These are phyloP conservation scores for Hycleus cichorii DNA, from an alignment of 1,140 invertebrate species.

Conservation along the genomic window DNA sequence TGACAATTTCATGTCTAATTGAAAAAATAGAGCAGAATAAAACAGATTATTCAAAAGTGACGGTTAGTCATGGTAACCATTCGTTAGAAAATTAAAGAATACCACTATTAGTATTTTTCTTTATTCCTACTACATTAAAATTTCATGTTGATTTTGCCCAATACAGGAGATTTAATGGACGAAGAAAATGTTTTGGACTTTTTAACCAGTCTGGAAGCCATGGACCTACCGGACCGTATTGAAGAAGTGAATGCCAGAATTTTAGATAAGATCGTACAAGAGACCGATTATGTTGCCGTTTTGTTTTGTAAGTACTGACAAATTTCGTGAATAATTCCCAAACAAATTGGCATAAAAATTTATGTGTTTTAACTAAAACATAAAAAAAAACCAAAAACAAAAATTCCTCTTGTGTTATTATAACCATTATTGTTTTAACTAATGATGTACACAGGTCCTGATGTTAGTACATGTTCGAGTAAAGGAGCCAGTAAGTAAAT, in stretches of 20 bases:
- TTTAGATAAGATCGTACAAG: constrained; percentile 83
- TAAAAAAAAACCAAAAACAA: neutral
- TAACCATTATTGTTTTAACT: constrained; percentile 15
- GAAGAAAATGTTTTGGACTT: constrained; percentile 89
- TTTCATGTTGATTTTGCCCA: neutral
- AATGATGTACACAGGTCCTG: constrained; percentile 44
- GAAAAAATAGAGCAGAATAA: no score
- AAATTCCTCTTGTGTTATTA: constrained; percentile 3
- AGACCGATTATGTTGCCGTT: constrained; percentile 86
- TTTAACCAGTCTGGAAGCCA: constrained; percentile 85
- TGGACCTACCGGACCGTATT: constrained; percentile 91
- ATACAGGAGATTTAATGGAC: constrained; percentile 84
- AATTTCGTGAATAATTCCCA: constrained; percentile 2
- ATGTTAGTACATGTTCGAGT: constrained; percentile 48
- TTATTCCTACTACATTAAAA: no score
- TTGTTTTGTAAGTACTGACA: constrained; percentile 79
- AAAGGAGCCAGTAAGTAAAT: constrained; percentile 52
- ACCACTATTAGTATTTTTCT: no score
- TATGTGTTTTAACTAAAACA: neutral
- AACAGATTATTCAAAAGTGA: no score
- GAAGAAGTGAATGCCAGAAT: constrained; percentile 93
- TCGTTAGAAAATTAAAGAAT: no score
- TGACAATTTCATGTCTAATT: no score
- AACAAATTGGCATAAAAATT: neutral
- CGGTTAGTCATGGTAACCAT: no score